A percentile compares a stretch with the other conserved stretches of the same genome.
Evolutionary conservation across 2,113 vertebrate species (phyloP).

Genomic region (Calyptomena viridis): DNA sequence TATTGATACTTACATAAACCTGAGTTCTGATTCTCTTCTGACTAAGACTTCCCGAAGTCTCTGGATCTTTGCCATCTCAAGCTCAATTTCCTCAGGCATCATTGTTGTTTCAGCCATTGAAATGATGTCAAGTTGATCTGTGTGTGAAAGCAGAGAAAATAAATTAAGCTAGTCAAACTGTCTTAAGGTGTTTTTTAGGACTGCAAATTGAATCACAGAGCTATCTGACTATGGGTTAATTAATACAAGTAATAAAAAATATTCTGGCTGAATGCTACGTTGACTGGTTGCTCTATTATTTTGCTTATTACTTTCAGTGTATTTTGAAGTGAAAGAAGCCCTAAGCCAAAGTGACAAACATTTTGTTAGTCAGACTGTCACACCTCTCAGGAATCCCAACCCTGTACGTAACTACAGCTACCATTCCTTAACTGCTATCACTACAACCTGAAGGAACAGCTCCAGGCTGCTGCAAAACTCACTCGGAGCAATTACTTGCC

Average conservation of each 20-base stretch:
- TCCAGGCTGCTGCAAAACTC: background rate
- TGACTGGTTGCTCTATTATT: background rate
- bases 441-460: background rate
- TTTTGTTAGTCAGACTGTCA: background rate
- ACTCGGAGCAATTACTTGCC: background rate
- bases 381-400: background rate
- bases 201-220: background rate
- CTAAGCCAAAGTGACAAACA: background rate
- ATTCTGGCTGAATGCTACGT: background rate
- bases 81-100: conserved; percentile 95
- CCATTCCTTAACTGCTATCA: background rate
- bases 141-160: conserved; percentile 21
- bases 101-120: conserved; percentile 96
- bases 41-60: conserved; percentile 95
- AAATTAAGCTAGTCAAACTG: background rate
- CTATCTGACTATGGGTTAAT: background rate
- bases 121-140: conserved; percentile 89
- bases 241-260: background rate
- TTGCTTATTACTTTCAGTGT: background rate
- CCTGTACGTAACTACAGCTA: background rate
- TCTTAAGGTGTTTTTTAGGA: background rate
- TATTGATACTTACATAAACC: conserved; percentile 92
- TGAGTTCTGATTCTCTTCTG: conserved; percentile 94
- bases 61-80: conserved; percentile 96
- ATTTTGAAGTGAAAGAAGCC: background rate